These are phyloP conservation scores for Caenorhabditis inopinata DNA, from an alignment of 1,140 invertebrate species.

Conservation along the genomic window DNA sequence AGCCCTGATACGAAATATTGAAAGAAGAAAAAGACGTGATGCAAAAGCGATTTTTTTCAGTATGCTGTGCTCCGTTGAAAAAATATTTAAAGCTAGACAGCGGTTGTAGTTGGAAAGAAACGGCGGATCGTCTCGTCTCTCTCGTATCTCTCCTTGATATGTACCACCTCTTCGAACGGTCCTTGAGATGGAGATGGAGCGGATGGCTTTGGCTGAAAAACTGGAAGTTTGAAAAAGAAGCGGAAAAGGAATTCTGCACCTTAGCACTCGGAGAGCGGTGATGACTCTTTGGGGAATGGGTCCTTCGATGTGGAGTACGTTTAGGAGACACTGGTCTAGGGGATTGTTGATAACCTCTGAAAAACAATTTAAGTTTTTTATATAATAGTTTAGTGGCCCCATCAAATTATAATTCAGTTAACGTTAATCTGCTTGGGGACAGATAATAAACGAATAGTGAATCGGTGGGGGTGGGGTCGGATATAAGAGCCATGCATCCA, in stretches of 20 bases:
- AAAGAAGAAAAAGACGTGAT: too few species aligned
- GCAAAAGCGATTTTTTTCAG: too few species aligned
- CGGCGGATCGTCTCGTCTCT: constrained; percentile 31
- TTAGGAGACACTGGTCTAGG: not conserved
- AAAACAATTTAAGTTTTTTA: too few species aligned
- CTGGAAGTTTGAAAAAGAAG: not conserved
- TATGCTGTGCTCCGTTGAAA: too few species aligned
- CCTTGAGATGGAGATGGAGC: not conserved
- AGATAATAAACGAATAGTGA: too few species aligned
- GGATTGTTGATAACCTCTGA: constrained; percentile 1
- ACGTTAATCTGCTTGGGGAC: too few species aligned
- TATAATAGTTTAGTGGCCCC: too few species aligned
- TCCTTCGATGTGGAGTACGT: not conserved
- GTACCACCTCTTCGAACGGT: not conserved
- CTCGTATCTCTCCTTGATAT: constrained; percentile 27
- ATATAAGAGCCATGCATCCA: too few species aligned
- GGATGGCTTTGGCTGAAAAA: not conserved
- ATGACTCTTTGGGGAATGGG: too few species aligned
- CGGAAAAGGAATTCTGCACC: not conserved
- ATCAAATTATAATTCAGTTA: too few species aligned
- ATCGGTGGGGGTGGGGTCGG: too few species aligned
- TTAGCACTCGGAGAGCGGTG: not conserved
- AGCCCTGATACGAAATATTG: too few species aligned
- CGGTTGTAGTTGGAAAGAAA: not conserved
- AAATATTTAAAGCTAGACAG: not conserved